phyloP scores from a whole-genome alignment of 2,888 invertebrate species.

The Eugnorisma glareosa region DNA sequence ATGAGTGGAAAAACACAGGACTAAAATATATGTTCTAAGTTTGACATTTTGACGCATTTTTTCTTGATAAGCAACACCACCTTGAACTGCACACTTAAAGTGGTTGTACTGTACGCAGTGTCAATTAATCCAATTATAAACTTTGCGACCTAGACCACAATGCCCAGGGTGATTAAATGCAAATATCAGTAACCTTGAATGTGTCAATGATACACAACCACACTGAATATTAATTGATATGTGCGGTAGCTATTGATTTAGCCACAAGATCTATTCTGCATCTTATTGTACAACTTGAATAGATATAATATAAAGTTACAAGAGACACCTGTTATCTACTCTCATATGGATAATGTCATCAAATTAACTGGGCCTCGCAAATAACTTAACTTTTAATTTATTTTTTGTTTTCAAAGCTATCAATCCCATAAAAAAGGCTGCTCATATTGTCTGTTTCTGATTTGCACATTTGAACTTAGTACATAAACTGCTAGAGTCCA shows the following conservation, averaged over 20 bases:
- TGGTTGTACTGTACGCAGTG: not conserved
- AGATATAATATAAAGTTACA: not conserved
- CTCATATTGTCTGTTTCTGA: too few relatives aligned
- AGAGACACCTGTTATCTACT: not conserved
- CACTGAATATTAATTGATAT: conserved; percentile 53
- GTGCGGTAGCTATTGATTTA: conserved; percentile 44
- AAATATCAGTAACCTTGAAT: conserved; percentile 45
- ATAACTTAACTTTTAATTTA: too few relatives aligned
- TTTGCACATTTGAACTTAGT: too few relatives aligned
- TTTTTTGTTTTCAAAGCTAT: not conserved
- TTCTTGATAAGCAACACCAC: not conserved
- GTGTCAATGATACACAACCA: conserved; percentile 22
- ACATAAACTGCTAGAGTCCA: too few relatives aligned
- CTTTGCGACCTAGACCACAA: not conserved
- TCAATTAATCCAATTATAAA: not conserved
- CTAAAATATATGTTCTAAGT: not conserved
- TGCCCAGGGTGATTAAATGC: conserved; percentile 32
- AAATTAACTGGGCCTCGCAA: too few relatives aligned
- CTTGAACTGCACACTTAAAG: not conserved
- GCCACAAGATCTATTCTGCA: conserved; percentile 27
- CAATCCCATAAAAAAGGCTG: too few relatives aligned
- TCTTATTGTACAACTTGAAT: not conserved
- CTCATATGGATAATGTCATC: too few relatives aligned
- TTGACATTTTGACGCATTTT: not conserved
- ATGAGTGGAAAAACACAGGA: not conserved